Base-by-base conservation (phyloP, 2,113 vertebrate species). In the Nerophis lumbriciformis region DNA sequence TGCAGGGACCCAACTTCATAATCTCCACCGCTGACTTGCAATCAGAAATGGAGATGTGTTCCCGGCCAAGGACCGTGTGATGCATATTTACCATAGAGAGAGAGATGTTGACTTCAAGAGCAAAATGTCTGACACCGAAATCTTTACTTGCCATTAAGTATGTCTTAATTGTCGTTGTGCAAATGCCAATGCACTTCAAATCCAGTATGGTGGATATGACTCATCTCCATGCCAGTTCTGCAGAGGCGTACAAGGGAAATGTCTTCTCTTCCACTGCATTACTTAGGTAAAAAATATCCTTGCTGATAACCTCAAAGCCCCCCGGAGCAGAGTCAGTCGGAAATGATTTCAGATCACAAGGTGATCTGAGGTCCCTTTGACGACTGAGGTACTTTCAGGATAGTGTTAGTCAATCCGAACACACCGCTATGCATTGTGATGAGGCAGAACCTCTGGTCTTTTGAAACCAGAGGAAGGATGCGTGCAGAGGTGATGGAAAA, bases 361-460 rank as follows among this genome's bases (percentile, higher is more conserved):
- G 49, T 8, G 35, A 76, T 78, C 62, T 51, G 63, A 76, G 60
- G 68, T 60, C 59, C n/a, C 15, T 69, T 69, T 73, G 58, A 77
- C 63, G 67, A 50, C 14, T 14, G 53, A 69, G 57, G 49, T 65
- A 59, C 64, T 64, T 66, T 71, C 48, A 60, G 58, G 58, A 44
- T 54, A 6, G 51, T 61, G 65, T 45, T 53, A 66, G 64, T 72
- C 9, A 13, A 70, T 66, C 5, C 4, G 0, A 64, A 64, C 1
- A 45, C 47, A 66, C 54, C 64, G 47, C 59, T 72, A 62, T 76
- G 76, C 63, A 83, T 78, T 21, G 60, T 64, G 71, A 83, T 76
- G 60, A 77, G 68, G 36, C 53, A 12, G 10, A 5, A 61, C 4
- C 60, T 65, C 52, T 42, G n/a, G 7, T 42, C 54, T 19, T n/a